These are phyloP conservation scores for Potamilus streckersoni DNA, from an alignment of 1,140 invertebrate species.

Conservation along the genomic window DNA sequence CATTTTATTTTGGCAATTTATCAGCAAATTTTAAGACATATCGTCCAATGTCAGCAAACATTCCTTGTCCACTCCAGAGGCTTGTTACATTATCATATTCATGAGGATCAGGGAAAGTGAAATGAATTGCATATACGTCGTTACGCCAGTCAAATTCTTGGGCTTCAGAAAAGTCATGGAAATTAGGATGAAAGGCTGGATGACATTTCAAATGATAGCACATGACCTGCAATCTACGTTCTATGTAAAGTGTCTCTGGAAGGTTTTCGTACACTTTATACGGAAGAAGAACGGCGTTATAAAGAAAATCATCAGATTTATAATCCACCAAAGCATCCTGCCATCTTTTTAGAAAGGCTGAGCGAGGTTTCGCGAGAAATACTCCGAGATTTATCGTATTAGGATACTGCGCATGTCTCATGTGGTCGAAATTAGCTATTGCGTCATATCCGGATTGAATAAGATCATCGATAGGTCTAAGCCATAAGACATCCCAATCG, in stretches of 20 bases:
- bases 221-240: constrained; percentile 50
- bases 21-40: constrained; percentile 39
- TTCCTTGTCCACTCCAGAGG: constrained; percentile 27
- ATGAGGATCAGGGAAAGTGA: constrained; percentile 52
- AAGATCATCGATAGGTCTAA: constrained; percentile 43
- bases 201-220: constrained; percentile 56
- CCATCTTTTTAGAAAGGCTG: constrained; percentile 50
- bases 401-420: constrained; percentile 40
- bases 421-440: constrained; percentile 53
- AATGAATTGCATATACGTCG: constrained; percentile 54
- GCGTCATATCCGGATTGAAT: constrained; percentile 42
- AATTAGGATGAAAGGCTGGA: constrained; percentile 47
- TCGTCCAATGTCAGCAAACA: constrained; percentile 53
- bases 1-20: constrained; percentile 6
- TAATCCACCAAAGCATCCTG: constrained; percentile 47
- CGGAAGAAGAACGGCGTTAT: constrained; percentile 52
- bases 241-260: constrained; percentile 47
- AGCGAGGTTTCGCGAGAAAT: constrained; percentile 49
- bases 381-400: constrained; percentile 57
- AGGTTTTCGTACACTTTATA: constrained; percentile 56
- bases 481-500: constrained; percentile 60
- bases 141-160: constrained; percentile 53
- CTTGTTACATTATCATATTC: constrained; percentile 38
- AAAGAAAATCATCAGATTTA: constrained; percentile 49
- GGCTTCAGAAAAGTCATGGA: constrained; percentile 34